Evolutionary conservation across 2,888 invertebrate species (phyloP).

Genomic region (Agrypnus murinus): DNA sequence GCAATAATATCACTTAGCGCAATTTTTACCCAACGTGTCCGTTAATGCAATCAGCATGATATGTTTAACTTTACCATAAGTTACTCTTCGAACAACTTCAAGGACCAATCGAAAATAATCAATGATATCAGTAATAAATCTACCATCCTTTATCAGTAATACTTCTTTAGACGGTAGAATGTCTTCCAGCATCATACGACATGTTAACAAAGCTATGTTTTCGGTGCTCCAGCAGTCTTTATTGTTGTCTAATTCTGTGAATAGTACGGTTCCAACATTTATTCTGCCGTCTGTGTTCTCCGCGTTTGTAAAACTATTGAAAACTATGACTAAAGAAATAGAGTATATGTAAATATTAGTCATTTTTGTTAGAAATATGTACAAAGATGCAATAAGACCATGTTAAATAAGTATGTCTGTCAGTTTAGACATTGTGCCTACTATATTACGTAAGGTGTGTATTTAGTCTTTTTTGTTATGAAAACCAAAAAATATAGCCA

Average conservation of each 20-base stretch:
- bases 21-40: constrained; percentile 64
- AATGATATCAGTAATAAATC: constrained; percentile 65
- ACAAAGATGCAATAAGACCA: too few species aligned
- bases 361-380: too few species aligned
- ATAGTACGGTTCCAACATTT: constrained; percentile 67
- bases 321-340: too few species aligned
- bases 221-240: constrained; percentile 69
- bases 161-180: constrained; percentile 63
- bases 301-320: too few species aligned
- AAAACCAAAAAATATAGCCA: too few species aligned
- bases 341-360: too few species aligned
- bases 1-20: too few species aligned
- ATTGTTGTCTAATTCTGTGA: constrained; percentile 63
- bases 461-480: too few species aligned
- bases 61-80: constrained; percentile 65
- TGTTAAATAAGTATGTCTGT: too few species aligned
- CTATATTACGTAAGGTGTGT: too few species aligned
- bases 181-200: constrained; percentile 67
- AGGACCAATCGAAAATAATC: constrained; percentile 66
- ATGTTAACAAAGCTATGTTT: constrained; percentile 66
- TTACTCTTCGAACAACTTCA: constrained; percentile 60
- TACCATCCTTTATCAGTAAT: constrained; percentile 64
- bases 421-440: too few species aligned
- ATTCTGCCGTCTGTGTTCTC: background rate
- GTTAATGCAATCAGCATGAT: constrained; percentile 66